phyloP scores from a whole-genome alignment of 1,140 invertebrate species.

The Phocides pigmalion region DNA sequence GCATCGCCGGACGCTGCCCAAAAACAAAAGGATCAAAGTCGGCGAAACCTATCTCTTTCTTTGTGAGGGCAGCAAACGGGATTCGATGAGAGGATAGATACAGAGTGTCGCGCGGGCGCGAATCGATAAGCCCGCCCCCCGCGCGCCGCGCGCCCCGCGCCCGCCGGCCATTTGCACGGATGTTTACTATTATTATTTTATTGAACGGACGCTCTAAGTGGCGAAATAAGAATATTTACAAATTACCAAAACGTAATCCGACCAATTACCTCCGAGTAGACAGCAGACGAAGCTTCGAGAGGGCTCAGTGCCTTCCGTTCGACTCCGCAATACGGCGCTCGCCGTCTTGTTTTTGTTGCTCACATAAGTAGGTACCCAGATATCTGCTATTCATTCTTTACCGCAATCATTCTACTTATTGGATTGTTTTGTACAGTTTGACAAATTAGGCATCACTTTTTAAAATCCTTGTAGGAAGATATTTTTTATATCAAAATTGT shows the following conservation, averaged over 20 bases:
- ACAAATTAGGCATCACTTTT: too few species aligned
- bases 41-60: conserved; percentile 83
- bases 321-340: conserved; percentile 11
- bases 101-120: conserved; percentile 79
- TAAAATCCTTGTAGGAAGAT: too few species aligned
- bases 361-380: too few species aligned
- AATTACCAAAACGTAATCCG: conserved; percentile 53
- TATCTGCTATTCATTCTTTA: conserved; percentile 1
- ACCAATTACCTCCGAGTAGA: conserved; percentile 43
- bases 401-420: background rate
- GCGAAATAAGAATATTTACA: conserved; percentile 73
- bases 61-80: conserved; percentile 78
- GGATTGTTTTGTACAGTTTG: background rate
- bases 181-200: conserved; percentile 84
- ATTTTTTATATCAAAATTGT: too few species aligned
- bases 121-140: conserved; percentile 69
- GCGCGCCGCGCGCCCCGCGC: conserved; percentile 42
- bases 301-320: background rate
- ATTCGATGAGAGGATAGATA: conserved; percentile 82
- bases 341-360: conserved; percentile 24
- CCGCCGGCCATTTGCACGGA: conserved; percentile 80
- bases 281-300: conserved; percentile 25
- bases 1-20: conserved; percentile 79
- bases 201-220: conserved; percentile 79
- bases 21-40: conserved; percentile 83